phyloP scores from a whole-genome alignment of 2,888 invertebrate genomes.

The Calliopum simillimum region DNA sequence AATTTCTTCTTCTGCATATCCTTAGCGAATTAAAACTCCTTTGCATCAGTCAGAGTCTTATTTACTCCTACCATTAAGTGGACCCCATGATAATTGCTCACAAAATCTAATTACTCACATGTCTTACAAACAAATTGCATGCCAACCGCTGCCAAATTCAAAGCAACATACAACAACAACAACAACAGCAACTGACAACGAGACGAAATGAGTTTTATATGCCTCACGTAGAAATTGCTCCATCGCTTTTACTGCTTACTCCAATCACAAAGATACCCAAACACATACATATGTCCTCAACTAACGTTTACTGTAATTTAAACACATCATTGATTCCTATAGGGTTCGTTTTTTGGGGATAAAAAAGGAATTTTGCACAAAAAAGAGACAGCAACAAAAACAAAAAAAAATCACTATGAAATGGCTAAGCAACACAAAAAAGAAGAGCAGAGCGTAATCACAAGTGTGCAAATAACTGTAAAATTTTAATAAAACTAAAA shows the following conservation, averaged over 20 bases:
- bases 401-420: no score
- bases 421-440: neutral
- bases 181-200: neutral
- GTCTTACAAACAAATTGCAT: slow-evolving; percentile 30
- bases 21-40: no score
- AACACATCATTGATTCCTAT: slow-evolving; percentile 38
- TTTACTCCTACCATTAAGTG: no score
- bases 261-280: no score
- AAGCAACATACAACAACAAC: neutral
- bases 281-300: neutral
- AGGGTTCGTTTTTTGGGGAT: neutral
- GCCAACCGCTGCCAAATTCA: slow-evolving; percentile 19
- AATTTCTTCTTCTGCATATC: no score
- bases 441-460: slow-evolving; percentile 27
- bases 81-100: slow-evolving; percentile 27
- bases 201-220: slow-evolving; percentile 6
- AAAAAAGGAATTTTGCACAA: neutral
- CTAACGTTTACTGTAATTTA: slow-evolving; percentile 31
- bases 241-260: neutral
- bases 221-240: neutral
- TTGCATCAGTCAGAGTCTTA: no score
- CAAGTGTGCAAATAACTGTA: slow-evolving; percentile 40
- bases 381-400: neutral
- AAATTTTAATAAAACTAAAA: slow-evolving; percentile 2
- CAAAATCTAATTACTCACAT: slow-evolving; percentile 34